phyloP scores from a whole-genome alignment of 2,888 invertebrate genomes.

The Spodoptera littoralis region DNA sequence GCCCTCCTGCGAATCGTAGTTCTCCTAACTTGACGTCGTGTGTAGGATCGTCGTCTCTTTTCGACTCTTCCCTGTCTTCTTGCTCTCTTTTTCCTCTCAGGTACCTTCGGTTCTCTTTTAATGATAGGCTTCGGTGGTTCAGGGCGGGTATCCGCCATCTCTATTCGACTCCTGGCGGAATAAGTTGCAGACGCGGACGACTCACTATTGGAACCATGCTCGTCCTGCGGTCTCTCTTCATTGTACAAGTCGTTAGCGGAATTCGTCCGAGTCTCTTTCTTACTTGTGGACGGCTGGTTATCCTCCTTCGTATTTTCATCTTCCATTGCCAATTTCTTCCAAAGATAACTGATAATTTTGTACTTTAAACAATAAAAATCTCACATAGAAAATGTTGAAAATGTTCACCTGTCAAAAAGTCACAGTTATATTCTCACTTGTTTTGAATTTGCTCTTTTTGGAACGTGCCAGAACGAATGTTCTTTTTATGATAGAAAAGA shows the following conservation, averaged over 20 bases:
- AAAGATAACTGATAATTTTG: slow-evolving; percentile 72
- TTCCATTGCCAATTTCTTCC: slow-evolving; percentile 69
- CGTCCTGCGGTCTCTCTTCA: slow-evolving; percentile 52
- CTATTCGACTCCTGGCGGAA: slow-evolving; percentile 59
- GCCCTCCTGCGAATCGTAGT: slow-evolving; percentile 52
- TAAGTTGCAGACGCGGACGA: slow-evolving; percentile 57
- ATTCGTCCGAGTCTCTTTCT: slow-evolving; percentile 58
- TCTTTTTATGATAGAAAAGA: slow-evolving; percentile 11
- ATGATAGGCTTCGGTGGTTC: slow-evolving; percentile 48
- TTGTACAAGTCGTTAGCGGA: slow-evolving; percentile 44
- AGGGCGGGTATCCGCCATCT: slow-evolving; percentile 50
- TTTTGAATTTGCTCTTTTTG: slow-evolving; percentile 42
- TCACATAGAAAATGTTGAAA: slow-evolving; percentile 35
- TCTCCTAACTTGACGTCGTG: slow-evolving; percentile 51
- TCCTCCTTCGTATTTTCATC: slow-evolving; percentile 64
- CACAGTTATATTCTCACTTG: slow-evolving; percentile 49
- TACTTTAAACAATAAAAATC: slow-evolving; percentile 40
- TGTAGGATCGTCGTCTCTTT: slow-evolving; percentile 59
- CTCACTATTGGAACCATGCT: slow-evolving; percentile 55
- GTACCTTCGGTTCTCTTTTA: slow-evolving; percentile 48
- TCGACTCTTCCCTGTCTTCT: slow-evolving; percentile 59
- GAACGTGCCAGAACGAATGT: slow-evolving; percentile 13
- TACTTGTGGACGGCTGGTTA: slow-evolving; percentile 64
- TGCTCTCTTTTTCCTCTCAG: slow-evolving; percentile 53
- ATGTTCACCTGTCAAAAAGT: slow-evolving; percentile 30